Evolutionary conservation across 1,140 invertebrate genomes (phyloP).

Genomic region (Hermetia illucens): DNA sequence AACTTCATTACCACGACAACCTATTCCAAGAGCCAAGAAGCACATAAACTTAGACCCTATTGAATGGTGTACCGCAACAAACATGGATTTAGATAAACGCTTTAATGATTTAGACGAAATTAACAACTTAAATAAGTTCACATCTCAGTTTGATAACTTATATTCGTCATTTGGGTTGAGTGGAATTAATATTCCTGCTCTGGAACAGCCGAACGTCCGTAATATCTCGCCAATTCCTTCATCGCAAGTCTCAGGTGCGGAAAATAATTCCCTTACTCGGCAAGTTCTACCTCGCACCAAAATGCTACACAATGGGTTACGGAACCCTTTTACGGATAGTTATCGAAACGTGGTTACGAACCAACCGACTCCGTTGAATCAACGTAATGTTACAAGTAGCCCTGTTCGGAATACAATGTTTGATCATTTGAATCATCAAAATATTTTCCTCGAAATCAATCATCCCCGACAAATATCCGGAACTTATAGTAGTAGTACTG

Average conservation of each 20-base stretch:
- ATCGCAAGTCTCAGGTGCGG: constrained; percentile 3
- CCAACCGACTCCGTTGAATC: background rate
- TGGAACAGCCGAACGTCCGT: constrained; percentile 2
- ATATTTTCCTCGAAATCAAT: constrained; percentile 5
- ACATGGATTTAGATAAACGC: constrained; percentile 13
- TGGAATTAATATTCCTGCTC: constrained; percentile 3
- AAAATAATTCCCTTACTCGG: constrained; percentile 6
- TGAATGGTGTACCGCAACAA: constrained; percentile 17
- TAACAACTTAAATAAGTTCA: constrained; percentile 7
- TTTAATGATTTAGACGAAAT: constrained; percentile 7
- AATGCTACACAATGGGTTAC: constrained; percentile 3
- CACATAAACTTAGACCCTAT: constrained; percentile 36
- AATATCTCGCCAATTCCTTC: constrained; percentile 5
- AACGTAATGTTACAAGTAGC: background rate
- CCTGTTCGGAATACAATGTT: background rate
- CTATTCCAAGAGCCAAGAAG: constrained; percentile 40
- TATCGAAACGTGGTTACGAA: constrained; percentile 10
- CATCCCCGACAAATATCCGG: constrained; percentile 1
- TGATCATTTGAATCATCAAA: background rate
- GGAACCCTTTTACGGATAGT: constrained; percentile 13
- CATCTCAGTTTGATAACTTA: constrained; percentile 3
- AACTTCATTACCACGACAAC: constrained; percentile 34
- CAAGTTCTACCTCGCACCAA: constrained; percentile 1
- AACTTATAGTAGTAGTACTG: constrained; percentile 3
- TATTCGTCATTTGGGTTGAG: constrained; percentile 4